phyloP scores from a whole-genome alignment of 2,888 invertebrate genomes.

The Drosophila hamatofila region DNA sequence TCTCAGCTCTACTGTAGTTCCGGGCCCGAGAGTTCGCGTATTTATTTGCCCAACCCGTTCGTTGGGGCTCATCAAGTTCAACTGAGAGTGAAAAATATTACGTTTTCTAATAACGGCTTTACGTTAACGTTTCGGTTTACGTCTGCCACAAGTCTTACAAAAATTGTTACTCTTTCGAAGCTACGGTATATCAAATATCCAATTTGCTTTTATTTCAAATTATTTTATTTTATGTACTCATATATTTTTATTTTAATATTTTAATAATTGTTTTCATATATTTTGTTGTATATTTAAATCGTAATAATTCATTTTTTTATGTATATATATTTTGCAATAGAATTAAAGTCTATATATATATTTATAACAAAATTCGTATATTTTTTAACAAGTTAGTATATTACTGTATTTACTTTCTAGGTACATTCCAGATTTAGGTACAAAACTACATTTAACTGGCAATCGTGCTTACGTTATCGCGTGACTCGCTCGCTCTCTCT shows the following conservation, averaged over 20 bases:
- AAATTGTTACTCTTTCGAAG: neutral
- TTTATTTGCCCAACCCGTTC: constrained; percentile 41
- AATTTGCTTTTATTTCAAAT: neutral
- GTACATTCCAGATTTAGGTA: neutral
- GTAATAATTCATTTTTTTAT: too few species aligned
- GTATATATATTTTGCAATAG: too few species aligned
- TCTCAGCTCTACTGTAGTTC: constrained; percentile 32
- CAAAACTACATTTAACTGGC: neutral
- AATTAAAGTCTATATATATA: neutral
- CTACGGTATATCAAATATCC: neutral
- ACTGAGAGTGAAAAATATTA: constrained; percentile 3
- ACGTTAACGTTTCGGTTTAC: neutral
- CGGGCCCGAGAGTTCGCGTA: constrained; percentile 2
- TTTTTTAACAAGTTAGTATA: neutral
- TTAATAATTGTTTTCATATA: too few species aligned
- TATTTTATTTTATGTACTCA: too few species aligned
- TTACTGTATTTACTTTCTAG: neutral
- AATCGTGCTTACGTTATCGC: constrained; percentile 10
- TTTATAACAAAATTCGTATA: neutral
- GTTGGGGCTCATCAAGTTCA: constrained; percentile 9
- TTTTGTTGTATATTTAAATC: too few species aligned
- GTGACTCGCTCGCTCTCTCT: neutral
- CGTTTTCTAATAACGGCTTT: neutral
- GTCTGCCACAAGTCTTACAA: too few species aligned
- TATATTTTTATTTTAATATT: too few species aligned